These are phyloP conservation scores for Schrankia costaestrigalis DNA, from an alignment of 2,888 invertebrate species.

Conservation along the genomic window DNA sequence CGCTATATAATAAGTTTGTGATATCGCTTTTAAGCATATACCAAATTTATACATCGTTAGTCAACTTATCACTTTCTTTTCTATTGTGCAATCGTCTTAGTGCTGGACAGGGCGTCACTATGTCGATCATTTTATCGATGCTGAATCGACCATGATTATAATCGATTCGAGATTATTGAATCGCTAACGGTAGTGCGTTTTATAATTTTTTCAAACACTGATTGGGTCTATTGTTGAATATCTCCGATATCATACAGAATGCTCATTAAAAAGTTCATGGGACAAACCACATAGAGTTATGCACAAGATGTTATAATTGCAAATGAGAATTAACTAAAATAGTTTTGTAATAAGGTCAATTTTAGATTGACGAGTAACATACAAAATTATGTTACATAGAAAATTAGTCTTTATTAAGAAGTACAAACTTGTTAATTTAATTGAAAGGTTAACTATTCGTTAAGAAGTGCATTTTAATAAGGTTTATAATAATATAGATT, in stretches of 20 bases:
- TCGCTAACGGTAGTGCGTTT: constrained; percentile 46
- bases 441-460: too few relatives aligned
- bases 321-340: too few relatives aligned
- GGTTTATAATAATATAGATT: too few relatives aligned
- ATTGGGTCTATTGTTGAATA: constrained; percentile 63
- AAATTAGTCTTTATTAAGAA: too few relatives aligned
- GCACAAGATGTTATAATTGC: too few relatives aligned
- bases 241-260: constrained; percentile 35
- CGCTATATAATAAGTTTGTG: constrained; percentile 39
- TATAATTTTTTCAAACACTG: constrained; percentile 46
- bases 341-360: too few relatives aligned
- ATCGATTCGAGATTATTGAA: constrained; percentile 48
- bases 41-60: constrained; percentile 63
- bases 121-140: constrained; percentile 65
- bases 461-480: too few relatives aligned
- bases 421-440: too few relatives aligned
- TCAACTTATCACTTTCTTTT: constrained; percentile 68
- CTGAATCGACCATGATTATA: constrained; percentile 72
- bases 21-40: constrained; percentile 40
- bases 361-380: too few relatives aligned
- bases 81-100: constrained; percentile 57
- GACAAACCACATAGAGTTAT: constrained; percentile 9
- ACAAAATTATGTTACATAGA: too few relatives aligned
- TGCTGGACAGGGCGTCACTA: constrained; percentile 62
- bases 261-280: constrained; percentile 45